phyloP scores from a whole-genome alignment of 2,113 vertebrate species.

The Mohoua ochrocephala region DNA sequence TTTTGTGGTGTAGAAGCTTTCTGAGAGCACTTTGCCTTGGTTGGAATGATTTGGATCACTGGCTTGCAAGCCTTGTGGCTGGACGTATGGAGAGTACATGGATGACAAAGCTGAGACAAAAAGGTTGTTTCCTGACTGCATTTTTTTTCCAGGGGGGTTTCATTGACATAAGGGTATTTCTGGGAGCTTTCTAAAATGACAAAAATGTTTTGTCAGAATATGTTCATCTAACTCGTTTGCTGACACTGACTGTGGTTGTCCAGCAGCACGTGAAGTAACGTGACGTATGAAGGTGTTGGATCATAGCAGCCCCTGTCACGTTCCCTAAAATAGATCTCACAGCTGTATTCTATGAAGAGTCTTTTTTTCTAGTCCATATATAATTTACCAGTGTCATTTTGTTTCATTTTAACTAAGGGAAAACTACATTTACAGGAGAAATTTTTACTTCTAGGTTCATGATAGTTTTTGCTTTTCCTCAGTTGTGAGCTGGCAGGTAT shows the following conservation, averaged over 20 bases:
- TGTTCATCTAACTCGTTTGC: neutral
- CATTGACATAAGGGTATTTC: neutral
- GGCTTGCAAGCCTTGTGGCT: neutral
- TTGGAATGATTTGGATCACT: neutral
- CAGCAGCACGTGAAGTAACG: neutral
- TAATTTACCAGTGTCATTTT: neutral
- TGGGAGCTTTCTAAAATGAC: neutral
- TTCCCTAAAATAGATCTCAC: neutral
- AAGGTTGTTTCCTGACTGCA: neutral
- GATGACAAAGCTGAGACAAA: neutral
- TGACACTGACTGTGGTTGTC: neutral
- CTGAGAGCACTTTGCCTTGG: neutral
- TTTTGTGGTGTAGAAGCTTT: neutral
- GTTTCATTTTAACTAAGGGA: neutral
- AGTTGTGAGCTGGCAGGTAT: neutral
- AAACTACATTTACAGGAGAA: neutral
- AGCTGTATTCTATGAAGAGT: neutral
- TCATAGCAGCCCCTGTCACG: neutral
- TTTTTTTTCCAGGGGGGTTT: neutral
- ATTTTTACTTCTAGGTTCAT: neutral
- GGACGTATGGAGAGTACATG: neutral
- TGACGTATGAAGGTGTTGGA: neutral
- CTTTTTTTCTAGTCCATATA: neutral
- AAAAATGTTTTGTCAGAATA: neutral
- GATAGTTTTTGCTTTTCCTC: neutral